phyloP scores from a whole-genome alignment of 2,113 vertebrate genomes.

The Epinephelus cyanopodus region DNA sequence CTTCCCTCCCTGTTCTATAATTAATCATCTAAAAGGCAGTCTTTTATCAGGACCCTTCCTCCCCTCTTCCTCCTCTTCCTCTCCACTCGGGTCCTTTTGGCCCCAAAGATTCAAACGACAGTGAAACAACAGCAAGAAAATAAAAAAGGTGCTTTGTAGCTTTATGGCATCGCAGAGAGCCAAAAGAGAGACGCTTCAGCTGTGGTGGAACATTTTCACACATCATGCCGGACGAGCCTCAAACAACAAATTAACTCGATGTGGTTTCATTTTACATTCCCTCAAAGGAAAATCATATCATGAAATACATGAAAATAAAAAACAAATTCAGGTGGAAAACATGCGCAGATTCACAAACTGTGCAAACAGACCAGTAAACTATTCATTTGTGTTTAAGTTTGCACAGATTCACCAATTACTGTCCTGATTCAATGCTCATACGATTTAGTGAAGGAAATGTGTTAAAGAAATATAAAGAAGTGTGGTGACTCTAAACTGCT shows the following conservation, averaged over 20 bases:
- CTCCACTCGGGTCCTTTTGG: slow-evolving; percentile 57
- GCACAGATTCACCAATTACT: too few species aligned
- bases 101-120: slow-evolving; percentile 67
- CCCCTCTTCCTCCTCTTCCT: slow-evolving; percentile 17
- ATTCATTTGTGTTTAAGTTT: too few species aligned
- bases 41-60: slow-evolving; percentile 60
- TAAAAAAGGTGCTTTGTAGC: slow-evolving; percentile 71
- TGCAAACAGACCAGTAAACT: too few species aligned
- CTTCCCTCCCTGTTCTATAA: slow-evolving; percentile 72
- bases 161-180: slow-evolving; percentile 66
- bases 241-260: not conserved
- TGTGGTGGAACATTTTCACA: slow-evolving; percentile 38
- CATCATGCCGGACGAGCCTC: too few species aligned
- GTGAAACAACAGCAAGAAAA: slow-evolving; percentile 69
- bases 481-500: too few species aligned
- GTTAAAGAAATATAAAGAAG: too few species aligned
- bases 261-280: not conserved
- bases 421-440: too few species aligned
- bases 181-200: slow-evolving; percentile 34
- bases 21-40: slow-evolving; percentile 66
- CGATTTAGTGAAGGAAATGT: too few species aligned
- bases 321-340: not conserved
- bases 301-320: too few species aligned
- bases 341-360: too few species aligned
- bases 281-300: not conserved